Conservation (phyloP, 2,888 invertebrate species). For the Clivina fossor region DNA sequence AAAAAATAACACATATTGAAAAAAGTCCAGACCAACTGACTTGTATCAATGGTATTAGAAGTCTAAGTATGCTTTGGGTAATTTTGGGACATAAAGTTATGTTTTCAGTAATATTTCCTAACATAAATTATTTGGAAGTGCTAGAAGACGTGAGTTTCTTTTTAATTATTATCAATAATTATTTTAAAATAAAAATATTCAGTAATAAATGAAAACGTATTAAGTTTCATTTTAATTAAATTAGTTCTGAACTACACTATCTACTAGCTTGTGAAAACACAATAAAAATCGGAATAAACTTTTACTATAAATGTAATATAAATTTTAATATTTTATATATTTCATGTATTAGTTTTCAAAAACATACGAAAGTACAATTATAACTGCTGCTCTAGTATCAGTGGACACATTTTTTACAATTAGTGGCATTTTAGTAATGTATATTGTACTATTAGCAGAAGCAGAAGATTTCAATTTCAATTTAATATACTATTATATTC, state of each 20-base stretch:
- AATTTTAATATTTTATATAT: conserved; percentile 26
- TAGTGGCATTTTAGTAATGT: conserved; percentile 48
- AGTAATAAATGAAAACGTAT: conserved; percentile 25
- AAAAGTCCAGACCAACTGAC: conserved; percentile 33
- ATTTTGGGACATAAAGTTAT: conserved; percentile 38
- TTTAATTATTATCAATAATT: neutral
- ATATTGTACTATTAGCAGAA: conserved; percentile 45
- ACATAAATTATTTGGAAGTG: conserved; percentile 32
- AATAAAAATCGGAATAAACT: neutral
- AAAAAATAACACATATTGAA: conserved; percentile 25
- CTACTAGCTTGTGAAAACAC: too few species aligned
- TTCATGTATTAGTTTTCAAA: conserved; percentile 45
- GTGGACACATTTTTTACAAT: conserved; percentile 51
- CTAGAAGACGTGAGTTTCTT: neutral
- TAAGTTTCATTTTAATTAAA: conserved; percentile 28
- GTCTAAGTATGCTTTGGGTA: conserved; percentile 39
- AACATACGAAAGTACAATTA: conserved; percentile 44
- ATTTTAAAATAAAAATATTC: neutral
- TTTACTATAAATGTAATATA: conserved; percentile 10
- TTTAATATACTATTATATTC: conserved; percentile 41
- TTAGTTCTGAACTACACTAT: too few species aligned
- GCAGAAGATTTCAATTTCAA: conserved; percentile 45
- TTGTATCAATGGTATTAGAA: conserved; percentile 39
- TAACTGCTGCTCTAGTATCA: conserved; percentile 47
- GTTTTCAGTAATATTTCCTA: conserved; percentile 20